A percentile compares a stretch with the other conserved stretches of the same genome.
These are phyloP conservation scores for Platyscapa corneri DNA, from an alignment of 1,140 invertebrate species.

Conservation along the genomic window DNA sequence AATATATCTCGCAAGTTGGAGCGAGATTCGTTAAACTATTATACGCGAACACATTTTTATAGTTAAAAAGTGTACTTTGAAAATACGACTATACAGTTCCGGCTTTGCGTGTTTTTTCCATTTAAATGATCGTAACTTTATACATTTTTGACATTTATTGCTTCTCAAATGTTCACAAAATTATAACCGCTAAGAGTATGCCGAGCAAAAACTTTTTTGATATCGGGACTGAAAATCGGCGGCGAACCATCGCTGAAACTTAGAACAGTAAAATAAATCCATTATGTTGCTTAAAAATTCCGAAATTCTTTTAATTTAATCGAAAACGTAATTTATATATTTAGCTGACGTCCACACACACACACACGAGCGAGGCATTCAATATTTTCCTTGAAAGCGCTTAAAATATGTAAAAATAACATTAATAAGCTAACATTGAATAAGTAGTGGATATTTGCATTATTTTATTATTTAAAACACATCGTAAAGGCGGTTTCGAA, in stretches of 20 bases:
- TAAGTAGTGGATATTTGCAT: slow-evolving; percentile 11
- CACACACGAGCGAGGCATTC: not conserved
- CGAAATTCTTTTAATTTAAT: not conserved
- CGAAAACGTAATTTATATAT: not conserved
- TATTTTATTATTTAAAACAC: slow-evolving; percentile 33
- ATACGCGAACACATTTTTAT: no score
- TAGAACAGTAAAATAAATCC: not conserved
- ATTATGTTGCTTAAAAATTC: not conserved
- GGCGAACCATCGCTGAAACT: not conserved
- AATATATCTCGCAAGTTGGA: not conserved
- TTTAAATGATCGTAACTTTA: not conserved
- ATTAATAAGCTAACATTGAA: slow-evolving; percentile 12
- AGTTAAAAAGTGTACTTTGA: not conserved
- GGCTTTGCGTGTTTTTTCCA: not conserved
- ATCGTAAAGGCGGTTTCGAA: slow-evolving; percentile 2
- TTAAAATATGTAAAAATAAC: slow-evolving; percentile 2
- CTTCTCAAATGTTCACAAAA: not conserved
- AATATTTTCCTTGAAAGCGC: slow-evolving; percentile 11
- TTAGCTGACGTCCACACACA: not conserved
- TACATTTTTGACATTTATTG: not conserved
- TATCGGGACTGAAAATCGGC: not conserved
- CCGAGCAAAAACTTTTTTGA: no score
- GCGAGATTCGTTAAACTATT: no score
- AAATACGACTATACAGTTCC: not conserved
- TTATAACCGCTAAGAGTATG: not conserved